Evolutionary conservation across 2,888 invertebrate genomes (phyloP), one percentile per base, ranked within the genome.

Genomic region (Drosophila picticornis): DNA sequence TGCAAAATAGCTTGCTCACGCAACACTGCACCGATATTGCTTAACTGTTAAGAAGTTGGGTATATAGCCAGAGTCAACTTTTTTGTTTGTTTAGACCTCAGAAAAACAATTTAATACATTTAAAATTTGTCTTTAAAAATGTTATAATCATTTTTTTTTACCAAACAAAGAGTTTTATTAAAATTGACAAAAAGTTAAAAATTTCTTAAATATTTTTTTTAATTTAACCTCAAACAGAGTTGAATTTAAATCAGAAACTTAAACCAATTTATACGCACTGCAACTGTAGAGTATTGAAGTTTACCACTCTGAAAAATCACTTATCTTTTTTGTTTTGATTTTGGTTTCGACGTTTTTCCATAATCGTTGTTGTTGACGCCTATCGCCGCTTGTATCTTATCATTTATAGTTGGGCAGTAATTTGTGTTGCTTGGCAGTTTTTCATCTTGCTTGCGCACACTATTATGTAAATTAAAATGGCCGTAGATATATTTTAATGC

Each of bases 21-120:
- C 85, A 88, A 85, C 76, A 69, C 77, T 86, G 89, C 84, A 84
- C 72, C 73, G 77, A 68, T 69, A 75, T 83, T 63, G 22, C 36
- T 53, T 80, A 51, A 62, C 3, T 46, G 55, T 32, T 32, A 31
- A 22, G 10, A 9, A 19, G 9, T 13, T n/a, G 50, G 50, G 48
- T 61, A 40, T 62, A 19, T 27, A 43, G 52, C 34, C 34, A 63
- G 16, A 70, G 46, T 40, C 27, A 52, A 25, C n/a, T 32, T 51
- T n/a, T 60, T 61, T 31, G 66, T 52, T 29, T 25, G 13, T 2
- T 16, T 4, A 2, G 13, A 22, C 22, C 22, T 46, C 46, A 22
- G 3, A 46, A 7, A 7, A 16, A 1, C 16, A 2, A 9, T 46
- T 46, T 7, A 1, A 46, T 46, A 16, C 7, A 46, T 46, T 13